Evolutionary conservation across 2,888 invertebrate genomes (phyloP), one percentile per base, ranked within the genome.

Genomic region (Mimas tiliae): DNA sequence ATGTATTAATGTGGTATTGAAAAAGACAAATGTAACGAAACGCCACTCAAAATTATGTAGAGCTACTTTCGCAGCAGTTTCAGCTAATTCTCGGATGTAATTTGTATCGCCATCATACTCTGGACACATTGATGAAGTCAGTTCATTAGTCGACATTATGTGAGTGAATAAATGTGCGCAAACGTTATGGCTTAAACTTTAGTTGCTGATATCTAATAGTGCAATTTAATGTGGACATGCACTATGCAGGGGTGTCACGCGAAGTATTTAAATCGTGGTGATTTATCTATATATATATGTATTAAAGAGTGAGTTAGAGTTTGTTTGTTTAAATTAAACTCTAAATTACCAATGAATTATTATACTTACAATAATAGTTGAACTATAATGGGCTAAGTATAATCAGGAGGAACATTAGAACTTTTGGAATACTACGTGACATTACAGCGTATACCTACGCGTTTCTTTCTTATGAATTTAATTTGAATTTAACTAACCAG

Each of bases 11-110:
- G 82, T 79, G 0, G 88, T 76, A 74, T 89, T 90, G 55, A 85
- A 84, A n/a, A 88, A 69, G 21, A 91, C 75, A 34, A 90, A 75
- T 1, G 91, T 88, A 0, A 82, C 76, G 68, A 83, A 86, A 6
- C 81, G 81, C 83, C 84, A 86, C 64, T 86, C 76, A 65, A 90
- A 92, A 74, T 89, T 86, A 52, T 83, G 73, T 2, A 80, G 65
- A 0, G 91, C 90, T 48, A 90, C 81, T 65, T 79, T 75, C 12
- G 87, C 83, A 8, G 89, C 89, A 69, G 75, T 79, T 66, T 58
- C 19, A 42, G 79, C 71, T 64, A 91, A 75, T 68, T 78, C 70
- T 33, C 78, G 16, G 16, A 58, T 21, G 12, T 19, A 19, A 21
- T 58, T 38, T 11, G 12, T 58, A 19, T 19, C 55, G n/a, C 14